Evolutionary conservation across 2,113 vertebrate species (phyloP), one percentile per base, ranked within the genome.

Genomic region (Datnioides undecimradiatus): DNA sequence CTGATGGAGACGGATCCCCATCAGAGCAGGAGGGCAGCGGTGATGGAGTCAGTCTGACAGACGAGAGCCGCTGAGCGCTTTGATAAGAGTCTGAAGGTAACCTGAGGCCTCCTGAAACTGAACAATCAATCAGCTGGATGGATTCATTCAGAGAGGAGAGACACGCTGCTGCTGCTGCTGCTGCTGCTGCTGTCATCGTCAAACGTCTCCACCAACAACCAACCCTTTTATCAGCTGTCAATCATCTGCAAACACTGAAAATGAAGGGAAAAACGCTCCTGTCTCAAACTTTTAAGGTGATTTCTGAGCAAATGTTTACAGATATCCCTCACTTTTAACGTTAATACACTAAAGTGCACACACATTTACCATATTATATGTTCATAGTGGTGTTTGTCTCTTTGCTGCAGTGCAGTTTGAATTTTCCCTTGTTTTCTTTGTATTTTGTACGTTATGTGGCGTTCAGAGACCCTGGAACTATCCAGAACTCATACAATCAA

Each of bases 31-130:
- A 84, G 60, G 57, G 57, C 54, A 33, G 71, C 27, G 25, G 48
- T 68, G 80, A 73, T 69, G 73, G 51, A 85, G 76, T 80, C 57
- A 8, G 16, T 70, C 73, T 67, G 80, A 80, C 65, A 72, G 73
- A 36, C 25, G 16, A 16, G 48, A 12, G 48, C 36, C 19, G 25
- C 70, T 49, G 67, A 76, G 80, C 77, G 58, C 68, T 77, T 70
- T 70, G 83, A 88, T 78, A 76, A 85, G 51, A 79, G 70, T 31
- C 40, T 69, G 48, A 49, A 27, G 3, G 25, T 14, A 82, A 75
- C 74, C 70, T 40, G 79, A 23, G 55, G 71, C 54, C 23, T 72
- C 52, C 52, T 36, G 31, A 68, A 68, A 62, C 62, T 3, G 31
- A 65, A 17, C 55, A 0, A 83, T 85, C 79, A 82, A 69, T 85